A percentile compares a stretch with the other conserved stretches of the same genome.
These are phyloP conservation scores for Parus major DNA, from an alignment of 2,113 vertebrate species.

Conservation along the genomic window DNA sequence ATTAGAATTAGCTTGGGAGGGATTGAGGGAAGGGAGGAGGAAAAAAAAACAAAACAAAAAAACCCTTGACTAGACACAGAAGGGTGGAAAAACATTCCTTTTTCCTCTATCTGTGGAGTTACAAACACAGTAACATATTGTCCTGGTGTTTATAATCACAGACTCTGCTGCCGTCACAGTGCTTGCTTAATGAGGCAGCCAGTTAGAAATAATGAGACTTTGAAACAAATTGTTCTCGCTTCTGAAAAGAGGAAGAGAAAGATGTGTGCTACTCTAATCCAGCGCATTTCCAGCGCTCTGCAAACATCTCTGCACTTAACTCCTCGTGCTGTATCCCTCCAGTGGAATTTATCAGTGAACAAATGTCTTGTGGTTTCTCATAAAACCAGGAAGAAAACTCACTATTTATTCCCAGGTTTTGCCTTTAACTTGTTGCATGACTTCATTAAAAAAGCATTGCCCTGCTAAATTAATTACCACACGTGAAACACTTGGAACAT, in stretches of 20 bases:
- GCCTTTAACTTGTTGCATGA: slow-evolving; percentile 1
- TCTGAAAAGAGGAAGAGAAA: slow-evolving; percentile 38
- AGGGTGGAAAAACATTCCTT: slow-evolving; percentile 58
- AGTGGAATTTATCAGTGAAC: background rate
- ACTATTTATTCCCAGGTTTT: background rate
- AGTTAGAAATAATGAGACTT: slow-evolving; percentile 69
- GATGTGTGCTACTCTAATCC: background rate
- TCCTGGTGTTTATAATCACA: slow-evolving; percentile 71
- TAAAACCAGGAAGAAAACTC: background rate
- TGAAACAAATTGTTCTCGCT: slow-evolving; percentile 65
- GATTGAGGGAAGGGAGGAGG: slow-evolving; percentile 14
- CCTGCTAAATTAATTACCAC: slow-evolving; percentile 26
- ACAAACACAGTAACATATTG: slow-evolving; percentile 59
- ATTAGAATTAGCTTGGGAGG: slow-evolving; percentile 67
- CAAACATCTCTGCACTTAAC: background rate
- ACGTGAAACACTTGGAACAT: slow-evolving; percentile 15
- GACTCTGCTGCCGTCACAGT: slow-evolving; percentile 61
- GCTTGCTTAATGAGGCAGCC: slow-evolving; percentile 66
- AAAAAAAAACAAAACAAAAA: background rate
- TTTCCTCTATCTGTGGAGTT: slow-evolving; percentile 47
- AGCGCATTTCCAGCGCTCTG: background rate
- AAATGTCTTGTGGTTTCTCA: background rate
- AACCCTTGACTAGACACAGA: slow-evolving; percentile 35
- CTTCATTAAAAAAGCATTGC: slow-evolving; percentile 32
- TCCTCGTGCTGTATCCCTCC: background rate